phyloP scores from a whole-genome alignment of 2,113 vertebrate genomes.

The Leucosticte australis region DNA sequence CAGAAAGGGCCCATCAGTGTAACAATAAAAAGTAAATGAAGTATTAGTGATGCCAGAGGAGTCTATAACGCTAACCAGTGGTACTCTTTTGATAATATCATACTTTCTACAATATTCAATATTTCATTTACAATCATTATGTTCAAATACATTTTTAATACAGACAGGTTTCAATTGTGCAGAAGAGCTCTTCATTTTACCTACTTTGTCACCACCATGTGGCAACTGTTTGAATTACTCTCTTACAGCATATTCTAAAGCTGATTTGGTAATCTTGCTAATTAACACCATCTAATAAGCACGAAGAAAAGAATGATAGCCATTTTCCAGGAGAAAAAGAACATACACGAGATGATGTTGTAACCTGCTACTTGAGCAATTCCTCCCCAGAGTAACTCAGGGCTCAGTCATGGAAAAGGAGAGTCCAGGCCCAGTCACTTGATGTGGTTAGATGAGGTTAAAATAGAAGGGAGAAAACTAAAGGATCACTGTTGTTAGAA shows the following conservation, averaged over 20 bases:
- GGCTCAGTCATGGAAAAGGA: accelerated
- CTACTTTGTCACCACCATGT: neutral
- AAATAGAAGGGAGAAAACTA: neutral
- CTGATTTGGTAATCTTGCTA: neutral
- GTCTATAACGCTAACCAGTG: neutral
- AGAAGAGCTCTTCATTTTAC: neutral
- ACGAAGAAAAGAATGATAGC: neutral
- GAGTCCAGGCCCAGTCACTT: too few species aligned
- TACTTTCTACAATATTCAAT: neutral
- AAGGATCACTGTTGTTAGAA: neutral
- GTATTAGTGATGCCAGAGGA: neutral
- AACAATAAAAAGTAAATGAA: neutral
- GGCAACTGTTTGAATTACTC: neutral
- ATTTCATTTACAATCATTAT: neutral
- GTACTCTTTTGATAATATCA: neutral
- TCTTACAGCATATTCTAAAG: neutral
- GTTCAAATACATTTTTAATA: neutral
- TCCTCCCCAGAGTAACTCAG: neutral
- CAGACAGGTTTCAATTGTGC: neutral
- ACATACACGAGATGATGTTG: accelerated
- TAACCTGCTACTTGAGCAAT: neutral
- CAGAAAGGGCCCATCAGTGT: constrained; percentile 77
- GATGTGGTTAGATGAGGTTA: neutral
- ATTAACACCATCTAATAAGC: neutral
- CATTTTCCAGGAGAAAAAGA: neutral